phyloP scores from a whole-genome alignment of 1,140 invertebrate species.

The Cataglyphis hispanica region DNA sequence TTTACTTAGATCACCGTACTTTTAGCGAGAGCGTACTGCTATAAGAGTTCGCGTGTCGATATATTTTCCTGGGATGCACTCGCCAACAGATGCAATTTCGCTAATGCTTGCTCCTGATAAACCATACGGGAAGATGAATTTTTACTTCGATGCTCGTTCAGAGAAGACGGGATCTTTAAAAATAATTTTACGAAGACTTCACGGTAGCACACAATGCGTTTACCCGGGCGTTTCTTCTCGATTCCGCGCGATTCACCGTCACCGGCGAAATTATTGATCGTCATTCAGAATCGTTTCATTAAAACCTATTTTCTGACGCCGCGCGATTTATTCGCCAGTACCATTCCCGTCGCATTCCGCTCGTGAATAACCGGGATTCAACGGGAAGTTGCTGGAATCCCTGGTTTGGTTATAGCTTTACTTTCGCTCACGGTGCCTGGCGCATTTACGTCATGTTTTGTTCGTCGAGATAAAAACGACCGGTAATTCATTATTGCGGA shows the following conservation, averaged over 20 bases:
- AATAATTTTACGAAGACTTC: slow-evolving; percentile 19
- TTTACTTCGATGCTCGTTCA: not conserved
- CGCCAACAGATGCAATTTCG: slow-evolving; percentile 25
- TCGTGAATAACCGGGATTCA: slow-evolving; percentile 33
- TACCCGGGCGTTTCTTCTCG: not conserved
- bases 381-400: slow-evolving; percentile 25
- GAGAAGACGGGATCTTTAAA: not conserved
- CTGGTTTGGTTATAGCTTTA: slow-evolving; percentile 16
- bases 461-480: slow-evolving; percentile 22
- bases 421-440: slow-evolving; percentile 1
- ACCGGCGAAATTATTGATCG: slow-evolving; percentile 14
- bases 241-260: not conserved
- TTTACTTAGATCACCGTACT: not conserved
- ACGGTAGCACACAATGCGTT: not conserved
- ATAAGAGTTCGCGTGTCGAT: not conserved
- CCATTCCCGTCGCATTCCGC: slow-evolving; percentile 14
- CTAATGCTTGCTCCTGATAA: not conserved
- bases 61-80: not conserved
- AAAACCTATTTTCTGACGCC: slow-evolving; percentile 33
- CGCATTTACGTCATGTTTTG: slow-evolving; percentile 28
- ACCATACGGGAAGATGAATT: slow-evolving; percentile 4
- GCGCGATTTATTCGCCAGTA: not conserved
- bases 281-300: slow-evolving; percentile 47
- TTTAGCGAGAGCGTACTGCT: not conserved
- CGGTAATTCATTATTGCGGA: slow-evolving; percentile 1